Base-by-base conservation (phyloP, 2,888 invertebrate species). In the Globia sparganii region DNA sequence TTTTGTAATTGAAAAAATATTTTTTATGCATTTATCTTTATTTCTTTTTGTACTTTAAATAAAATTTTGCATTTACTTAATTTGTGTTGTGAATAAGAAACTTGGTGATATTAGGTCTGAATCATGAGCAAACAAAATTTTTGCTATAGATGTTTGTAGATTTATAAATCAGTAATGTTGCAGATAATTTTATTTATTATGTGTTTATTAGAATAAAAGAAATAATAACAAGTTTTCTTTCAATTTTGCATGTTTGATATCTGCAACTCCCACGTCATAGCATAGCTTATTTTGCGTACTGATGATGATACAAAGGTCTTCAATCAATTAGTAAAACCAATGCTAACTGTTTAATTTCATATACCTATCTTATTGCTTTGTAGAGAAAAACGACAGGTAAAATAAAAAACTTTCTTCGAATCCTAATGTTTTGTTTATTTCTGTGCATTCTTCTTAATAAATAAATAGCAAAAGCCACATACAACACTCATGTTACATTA, bases 401-500 rank as follows among this genome's bases (percentile, higher is more conserved):
- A 56, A 28, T 9, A 70, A 66, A 31, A 66, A 34, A 31, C 40
- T 43, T 65, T 13, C 15, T 31, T 31, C 2, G 13, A 72, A 37
- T 74, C 71, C 71, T 68, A 84, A 77, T 62, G 21, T 13, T 62
- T 81, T 53, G 40, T 83, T 85, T 81, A 83, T 76, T 85, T 72
- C 34, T 31, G 85, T 83, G 83, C 77, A 66, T 69, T 62, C 71
- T 78, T 49, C 66, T 59, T 79, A 62, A 72, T 85, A 77, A 84
- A 76, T 84, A 79, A 86, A 84, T 84, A 86, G 84, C 84, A 77
- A 84, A 78, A 86, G 78, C 78, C 78, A 76, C 58, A 74, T 70
- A 86, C 73, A 86, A 84, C 83, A 86, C 56, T 72, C 68, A 53
- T 66, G 58, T 86, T 69, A 71, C 43, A 86, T 61, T 53, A 64